phyloP scores from a whole-genome alignment of 2,888 invertebrate species.

The Subacronicta megacephala region DNA sequence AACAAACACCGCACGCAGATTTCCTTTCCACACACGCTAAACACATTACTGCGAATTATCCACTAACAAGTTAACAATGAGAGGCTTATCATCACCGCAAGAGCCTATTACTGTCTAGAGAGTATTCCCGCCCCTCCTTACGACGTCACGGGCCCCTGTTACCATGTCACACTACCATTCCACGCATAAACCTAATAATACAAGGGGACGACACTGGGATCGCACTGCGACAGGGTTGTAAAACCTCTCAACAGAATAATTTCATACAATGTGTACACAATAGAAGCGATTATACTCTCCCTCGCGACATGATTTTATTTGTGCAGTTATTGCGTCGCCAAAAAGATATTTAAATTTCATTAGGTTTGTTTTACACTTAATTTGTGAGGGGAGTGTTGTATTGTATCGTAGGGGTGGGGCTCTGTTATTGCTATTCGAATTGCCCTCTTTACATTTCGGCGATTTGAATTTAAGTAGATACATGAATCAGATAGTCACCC shows the following conservation, averaged over 20 bases:
- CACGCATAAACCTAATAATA: slow-evolving; percentile 41
- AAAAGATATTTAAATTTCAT: slow-evolving; percentile 90
- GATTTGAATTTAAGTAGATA: slow-evolving; percentile 86
- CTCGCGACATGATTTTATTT: slow-evolving; percentile 88
- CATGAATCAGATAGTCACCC: slow-evolving; percentile 80
- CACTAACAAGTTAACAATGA: slow-evolving; percentile 87
- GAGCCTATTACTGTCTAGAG: slow-evolving; percentile 85
- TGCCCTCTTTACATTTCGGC: slow-evolving; percentile 79
- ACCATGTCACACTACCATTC: slow-evolving; percentile 75
- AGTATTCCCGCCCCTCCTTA: slow-evolving; percentile 83
- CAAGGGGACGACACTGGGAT: slow-evolving; percentile 46
- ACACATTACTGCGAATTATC: slow-evolving; percentile 81
- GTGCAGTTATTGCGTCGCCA: slow-evolving; percentile 87
- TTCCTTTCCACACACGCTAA: slow-evolving; percentile 75
- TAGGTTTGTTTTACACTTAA: slow-evolving; percentile 90
- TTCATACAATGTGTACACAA: slow-evolving; percentile 84
- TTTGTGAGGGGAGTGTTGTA: slow-evolving; percentile 86
- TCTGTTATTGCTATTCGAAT: slow-evolving; percentile 79
- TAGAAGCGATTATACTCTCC: slow-evolving; percentile 86
- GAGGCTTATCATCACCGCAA: slow-evolving; percentile 85
- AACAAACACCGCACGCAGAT: slow-evolving; percentile 67
- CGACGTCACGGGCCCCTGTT: slow-evolving; percentile 67
- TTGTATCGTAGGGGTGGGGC: slow-evolving; percentile 82
- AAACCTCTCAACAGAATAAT: slow-evolving; percentile 70
- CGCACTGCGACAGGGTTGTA: slow-evolving; percentile 76